Base-by-base conservation (phyloP, 2,888 invertebrate genomes). In the Pristionchus arcanus region DNA sequence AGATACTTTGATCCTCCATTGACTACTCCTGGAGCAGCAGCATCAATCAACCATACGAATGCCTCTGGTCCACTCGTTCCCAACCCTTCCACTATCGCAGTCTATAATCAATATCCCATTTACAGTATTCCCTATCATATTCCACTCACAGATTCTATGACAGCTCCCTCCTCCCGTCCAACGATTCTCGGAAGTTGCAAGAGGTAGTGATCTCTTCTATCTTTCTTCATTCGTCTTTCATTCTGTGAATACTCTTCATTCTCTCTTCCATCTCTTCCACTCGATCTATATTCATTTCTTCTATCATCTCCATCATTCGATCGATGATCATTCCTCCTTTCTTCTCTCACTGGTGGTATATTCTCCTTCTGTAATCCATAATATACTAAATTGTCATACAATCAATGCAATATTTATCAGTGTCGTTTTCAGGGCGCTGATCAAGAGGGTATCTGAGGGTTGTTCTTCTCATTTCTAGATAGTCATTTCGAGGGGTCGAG, bases 21-120 rank as follows among this genome's bases (percentile, higher is more conserved):
- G 9, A 81, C 81, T 2, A 81, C 81, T 81, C 81, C 81, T n/a
- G 81, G 49, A 13, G 81, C 81, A 16, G 81, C 81, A 9, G 34
- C 81, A 53, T 81, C 81, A 11, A 81, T 21, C 81, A 81, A 42
- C 81, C 81, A 81, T 28, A 81, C 42, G 81, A 81, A 81, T 21
- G 49, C 81, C 13, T 81, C 81, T 28, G 49, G 42, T 11, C 49
- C 81, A 37, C 15, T 42, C 21, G 19, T 16, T 19, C 74, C 42
- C n/a, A 81, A n/a, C 53, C 81, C 81, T 25, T 81, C 81, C 81
- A 81, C 81, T n/a, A 81, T 42, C 13, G n/a, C 81, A 81, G 49
- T 81, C 81, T 81, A n/a, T 28, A 81, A 81, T 81, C 49, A 15
- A 34, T 34, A 31, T 19, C 81, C 16, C 49, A 15, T 74, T 3